A percentile compares a stretch with the other conserved stretches of the same genome.
These are phyloP conservation scores for Labeo calbasu DNA, from an alignment of 2,797 vertebrate genomes.

Conservation along the genomic window DNA sequence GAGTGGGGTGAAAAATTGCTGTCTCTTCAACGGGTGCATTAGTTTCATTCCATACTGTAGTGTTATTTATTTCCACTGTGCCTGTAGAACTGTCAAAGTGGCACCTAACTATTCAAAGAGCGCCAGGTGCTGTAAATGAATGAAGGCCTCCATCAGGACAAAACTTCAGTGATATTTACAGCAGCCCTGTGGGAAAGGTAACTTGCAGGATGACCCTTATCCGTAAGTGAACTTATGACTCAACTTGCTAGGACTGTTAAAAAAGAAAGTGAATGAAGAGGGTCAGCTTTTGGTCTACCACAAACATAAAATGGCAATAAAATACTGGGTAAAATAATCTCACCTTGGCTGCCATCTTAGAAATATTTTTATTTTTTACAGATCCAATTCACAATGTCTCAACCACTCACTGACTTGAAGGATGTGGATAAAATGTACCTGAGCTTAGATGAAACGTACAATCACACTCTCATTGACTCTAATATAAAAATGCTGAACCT, in stretches of 20 bases:
- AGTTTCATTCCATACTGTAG: slow-evolving; percentile 30
- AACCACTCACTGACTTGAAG: neutral
- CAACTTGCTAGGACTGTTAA: neutral
- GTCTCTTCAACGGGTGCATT: neutral
- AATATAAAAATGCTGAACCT: slow-evolving; percentile 37
- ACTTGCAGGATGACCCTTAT: neutral
- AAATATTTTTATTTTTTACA: neutral
- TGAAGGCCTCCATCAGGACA: neutral
- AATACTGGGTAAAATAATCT: neutral
- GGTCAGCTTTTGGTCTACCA: neutral
- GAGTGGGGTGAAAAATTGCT: slow-evolving; percentile 21
- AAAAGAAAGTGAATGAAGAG: neutral
- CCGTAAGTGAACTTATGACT: neutral
- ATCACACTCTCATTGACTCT: neutral
- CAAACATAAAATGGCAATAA: neutral
- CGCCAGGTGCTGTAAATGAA: slow-evolving; percentile 18
- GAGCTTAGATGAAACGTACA: neutral
- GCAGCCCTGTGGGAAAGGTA: neutral
- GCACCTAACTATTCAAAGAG: slow-evolving; percentile 8
- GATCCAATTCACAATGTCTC: neutral
- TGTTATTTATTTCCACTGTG: slow-evolving; percentile 42
- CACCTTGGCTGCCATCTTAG: neutral
- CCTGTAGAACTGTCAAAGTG: slow-evolving; percentile 33
- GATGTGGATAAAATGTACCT: slow-evolving; percentile 10
- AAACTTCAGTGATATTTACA: slow-evolving; percentile 30